Percentiles rank a stretch among this genome's conserved stretches.
These are phyloP conservation scores for Hoplodrina blanda DNA, from an alignment of 2,888 invertebrate species.

Conservation along the genomic window DNA sequence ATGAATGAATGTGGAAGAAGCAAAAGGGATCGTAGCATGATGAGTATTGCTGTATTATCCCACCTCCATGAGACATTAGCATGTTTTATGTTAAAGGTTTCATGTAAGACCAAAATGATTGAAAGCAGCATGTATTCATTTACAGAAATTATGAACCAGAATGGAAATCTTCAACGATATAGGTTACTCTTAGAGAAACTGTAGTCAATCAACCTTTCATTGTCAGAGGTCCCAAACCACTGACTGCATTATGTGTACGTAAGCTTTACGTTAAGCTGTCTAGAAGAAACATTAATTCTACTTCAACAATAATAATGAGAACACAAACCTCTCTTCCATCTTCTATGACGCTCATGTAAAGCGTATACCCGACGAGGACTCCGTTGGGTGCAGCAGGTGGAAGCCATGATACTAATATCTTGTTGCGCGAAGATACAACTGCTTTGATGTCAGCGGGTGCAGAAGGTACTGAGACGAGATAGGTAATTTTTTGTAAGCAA, in stretches of 20 bases:
- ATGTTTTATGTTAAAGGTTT: conserved; percentile 11
- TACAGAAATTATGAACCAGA: conserved; percentile 2
- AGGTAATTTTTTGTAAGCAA: not conserved
- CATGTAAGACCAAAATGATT: conserved; percentile 22
- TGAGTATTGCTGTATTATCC: conserved; percentile 23
- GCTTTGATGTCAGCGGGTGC: conserved; percentile 98
- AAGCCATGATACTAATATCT: conserved; percentile 97
- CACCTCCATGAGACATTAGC: conserved; percentile 20
- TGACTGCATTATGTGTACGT: not conserved
- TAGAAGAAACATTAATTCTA: conserved; percentile 6
- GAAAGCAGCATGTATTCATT: conserved; percentile 11
- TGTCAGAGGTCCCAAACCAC: not conserved
- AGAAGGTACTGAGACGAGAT: conserved; percentile 93
- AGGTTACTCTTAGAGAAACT: not conserved
- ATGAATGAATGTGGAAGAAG: conserved; percentile 56
- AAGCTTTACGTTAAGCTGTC: not conserved
- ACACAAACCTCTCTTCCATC: conserved; percentile 92
- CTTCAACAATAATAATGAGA: not conserved
- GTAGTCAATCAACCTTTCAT: not conserved
- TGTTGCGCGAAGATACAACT: conserved; percentile 95
- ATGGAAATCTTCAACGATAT: not conserved
- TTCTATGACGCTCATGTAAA: conserved; percentile 95
- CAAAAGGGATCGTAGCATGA: conserved; percentile 38
- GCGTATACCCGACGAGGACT: conserved; percentile 94
- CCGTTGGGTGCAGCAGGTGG: conserved; percentile 96